These are phyloP conservation scores for Lathronympha strigana DNA, from an alignment of 2,888 invertebrate species.

Conservation along the genomic window DNA sequence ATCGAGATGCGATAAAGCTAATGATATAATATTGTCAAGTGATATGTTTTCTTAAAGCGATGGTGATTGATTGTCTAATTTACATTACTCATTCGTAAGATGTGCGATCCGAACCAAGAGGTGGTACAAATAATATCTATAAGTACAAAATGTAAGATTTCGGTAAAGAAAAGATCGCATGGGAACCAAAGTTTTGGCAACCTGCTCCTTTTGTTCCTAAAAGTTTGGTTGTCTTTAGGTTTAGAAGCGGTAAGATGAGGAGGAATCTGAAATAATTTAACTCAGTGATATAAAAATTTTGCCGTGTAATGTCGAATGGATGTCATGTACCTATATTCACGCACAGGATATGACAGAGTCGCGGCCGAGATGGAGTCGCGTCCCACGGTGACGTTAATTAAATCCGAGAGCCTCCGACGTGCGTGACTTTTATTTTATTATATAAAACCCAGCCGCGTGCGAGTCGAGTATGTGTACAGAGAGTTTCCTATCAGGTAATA, in stretches of 20 bases:
- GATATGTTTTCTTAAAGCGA: background rate
- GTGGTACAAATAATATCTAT: too few relatives aligned
- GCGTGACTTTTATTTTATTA: constrained; percentile 23
- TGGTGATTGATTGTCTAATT: background rate
- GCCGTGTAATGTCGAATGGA: constrained; percentile 1
- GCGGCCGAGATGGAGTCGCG: constrained; percentile 21
- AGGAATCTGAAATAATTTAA: background rate
- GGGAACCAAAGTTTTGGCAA: too few relatives aligned
- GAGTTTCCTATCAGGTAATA: background rate
- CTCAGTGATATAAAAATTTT: background rate
- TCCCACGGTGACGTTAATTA: constrained; percentile 28
- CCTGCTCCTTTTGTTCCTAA: too few relatives aligned
- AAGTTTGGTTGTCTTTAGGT: too few relatives aligned
- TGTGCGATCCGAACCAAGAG: too few relatives aligned
- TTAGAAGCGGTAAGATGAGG: too few relatives aligned
- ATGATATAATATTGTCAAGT: constrained; percentile 27
- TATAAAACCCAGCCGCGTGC: background rate
- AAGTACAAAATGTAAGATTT: too few relatives aligned
- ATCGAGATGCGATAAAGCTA: constrained; percentile 33
- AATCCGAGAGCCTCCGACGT: constrained; percentile 18
- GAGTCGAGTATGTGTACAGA: background rate
- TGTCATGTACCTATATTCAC: constrained; percentile 7
- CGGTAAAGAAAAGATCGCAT: too few relatives aligned
- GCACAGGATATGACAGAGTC: constrained; percentile 22
- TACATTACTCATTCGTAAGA: background rate